Evolutionary conservation across 1,140 invertebrate genomes (phyloP).

Genomic region (Elymnias hypermnestra): DNA sequence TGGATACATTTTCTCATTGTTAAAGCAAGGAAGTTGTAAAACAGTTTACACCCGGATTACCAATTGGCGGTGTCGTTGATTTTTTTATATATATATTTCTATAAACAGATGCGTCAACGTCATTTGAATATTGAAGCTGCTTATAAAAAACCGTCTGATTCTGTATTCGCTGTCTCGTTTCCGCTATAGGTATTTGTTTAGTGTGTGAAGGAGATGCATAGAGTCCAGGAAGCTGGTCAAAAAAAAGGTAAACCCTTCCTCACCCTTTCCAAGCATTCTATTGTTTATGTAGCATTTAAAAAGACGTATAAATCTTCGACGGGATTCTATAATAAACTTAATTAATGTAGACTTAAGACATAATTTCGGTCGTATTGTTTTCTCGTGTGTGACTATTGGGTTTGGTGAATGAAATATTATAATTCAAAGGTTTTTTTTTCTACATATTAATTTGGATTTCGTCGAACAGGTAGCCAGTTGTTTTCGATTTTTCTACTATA

Average conservation of each 20-base stretch:
- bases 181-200: conserved; percentile 4
- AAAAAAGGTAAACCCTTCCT: conserved; percentile 71
- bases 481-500: conserved; percentile 8
- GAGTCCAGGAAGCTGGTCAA: conserved; percentile 62
- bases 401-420: conserved; percentile 41
- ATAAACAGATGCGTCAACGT: conserved; percentile 68
- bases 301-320: conserved; percentile 31
- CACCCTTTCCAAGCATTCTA: conserved; percentile 62
- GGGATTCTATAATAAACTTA: conserved; percentile 30
- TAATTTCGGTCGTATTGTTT: too few species aligned
- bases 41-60: conserved; percentile 51
- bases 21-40: conserved; percentile 60
- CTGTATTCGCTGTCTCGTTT: conserved; percentile 29
- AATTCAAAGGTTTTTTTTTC: conserved; percentile 45
- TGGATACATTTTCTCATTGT: conserved; percentile 24
- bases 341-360: too few species aligned
- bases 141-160: conserved; percentile 42
- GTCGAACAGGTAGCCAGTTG: conserved; percentile 58
- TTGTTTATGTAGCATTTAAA: conserved; percentile 49
- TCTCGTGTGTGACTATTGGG: too few species aligned
- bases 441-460: conserved; percentile 36
- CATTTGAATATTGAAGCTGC: conserved; percentile 70
- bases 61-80: conserved; percentile 41
- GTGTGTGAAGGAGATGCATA: conserved; percentile 35
- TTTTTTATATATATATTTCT: conserved; percentile 59